Evolutionary conservation across 2,888 invertebrate species (phyloP).

Genomic region (Sabatieria punctata): DNA sequence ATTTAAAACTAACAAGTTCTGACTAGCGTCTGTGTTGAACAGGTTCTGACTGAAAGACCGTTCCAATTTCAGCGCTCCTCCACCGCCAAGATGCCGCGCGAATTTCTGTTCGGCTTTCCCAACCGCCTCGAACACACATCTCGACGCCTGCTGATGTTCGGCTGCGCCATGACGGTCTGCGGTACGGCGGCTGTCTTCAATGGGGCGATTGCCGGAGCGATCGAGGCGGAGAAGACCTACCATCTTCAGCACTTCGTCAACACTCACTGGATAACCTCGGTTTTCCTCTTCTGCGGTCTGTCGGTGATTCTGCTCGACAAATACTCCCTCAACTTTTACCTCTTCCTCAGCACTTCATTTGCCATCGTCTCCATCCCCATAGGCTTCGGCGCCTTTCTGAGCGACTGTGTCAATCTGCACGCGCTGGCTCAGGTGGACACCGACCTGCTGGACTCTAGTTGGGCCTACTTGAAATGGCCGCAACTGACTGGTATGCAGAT

Average conservation of each 20-base stretch:
- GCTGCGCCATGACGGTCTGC: not conserved
- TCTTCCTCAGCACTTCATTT: not conserved
- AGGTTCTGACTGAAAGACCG: too few species aligned
- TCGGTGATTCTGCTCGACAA: not conserved
- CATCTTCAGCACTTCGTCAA: conserved; percentile 6
- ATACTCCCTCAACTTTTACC: conserved; percentile 1
- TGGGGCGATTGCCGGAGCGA: not conserved
- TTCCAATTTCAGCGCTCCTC: too few species aligned
- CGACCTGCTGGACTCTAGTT: too few species aligned
- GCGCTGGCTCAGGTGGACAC: too few species aligned
- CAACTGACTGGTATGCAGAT: not conserved
- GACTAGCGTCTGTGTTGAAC: too few species aligned
- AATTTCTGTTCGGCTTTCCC: too few species aligned
- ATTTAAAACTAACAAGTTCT: too few species aligned
- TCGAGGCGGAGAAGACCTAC: conserved; percentile 4
- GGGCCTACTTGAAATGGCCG: too few species aligned
- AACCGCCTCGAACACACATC: not conserved
- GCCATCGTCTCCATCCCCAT: not conserved
- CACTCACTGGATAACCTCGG: conserved; percentile 9
- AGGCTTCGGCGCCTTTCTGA: not conserved
- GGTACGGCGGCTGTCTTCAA: not conserved
- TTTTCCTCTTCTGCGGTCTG: conserved; percentile 6
- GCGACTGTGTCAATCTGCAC: conserved; percentile 1
- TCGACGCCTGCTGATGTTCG: not conserved
- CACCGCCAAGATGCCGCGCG: too few species aligned